Conservation (phyloP, 1,140 invertebrate genomes). For the Streblospio benedicti region DNA sequence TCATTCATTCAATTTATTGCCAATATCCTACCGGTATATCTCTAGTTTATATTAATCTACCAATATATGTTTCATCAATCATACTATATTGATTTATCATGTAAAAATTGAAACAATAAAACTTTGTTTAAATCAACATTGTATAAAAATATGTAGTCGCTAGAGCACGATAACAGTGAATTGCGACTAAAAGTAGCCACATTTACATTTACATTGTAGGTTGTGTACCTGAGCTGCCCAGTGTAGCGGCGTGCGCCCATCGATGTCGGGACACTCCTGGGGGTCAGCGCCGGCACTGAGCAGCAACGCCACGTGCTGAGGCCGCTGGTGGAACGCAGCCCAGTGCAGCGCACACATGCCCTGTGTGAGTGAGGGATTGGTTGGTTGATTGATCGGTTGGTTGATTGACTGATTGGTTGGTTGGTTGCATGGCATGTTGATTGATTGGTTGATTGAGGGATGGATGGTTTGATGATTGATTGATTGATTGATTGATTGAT, state of each 20-base stretch:
- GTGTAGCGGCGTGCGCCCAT: slow-evolving; percentile 37
- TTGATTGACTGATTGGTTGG: too few species aligned
- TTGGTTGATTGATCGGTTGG: too few species aligned
- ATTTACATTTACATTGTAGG: too few species aligned
- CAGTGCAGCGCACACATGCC: slow-evolving; percentile 41
- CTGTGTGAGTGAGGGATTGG: too few species aligned
- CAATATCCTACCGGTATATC: too few species aligned
- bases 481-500: too few species aligned
- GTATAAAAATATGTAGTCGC: not conserved
- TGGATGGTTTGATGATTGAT: too few species aligned
- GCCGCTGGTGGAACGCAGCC: slow-evolving; percentile 38
- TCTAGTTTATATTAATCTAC: too few species aligned
- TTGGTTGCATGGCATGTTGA: too few species aligned
- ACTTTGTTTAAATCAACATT: not conserved
- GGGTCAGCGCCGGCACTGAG: slow-evolving; percentile 27
- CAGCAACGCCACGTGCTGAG: slow-evolving; percentile 30
- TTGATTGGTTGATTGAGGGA: too few species aligned
- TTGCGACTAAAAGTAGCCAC: not conserved
- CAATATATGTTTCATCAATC: not conserved
- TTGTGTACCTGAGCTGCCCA: slow-evolving; percentile 37
- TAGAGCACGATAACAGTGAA: not conserved
- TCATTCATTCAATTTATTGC: too few species aligned
- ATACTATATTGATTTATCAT: not conserved
- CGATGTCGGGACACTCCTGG: slow-evolving; percentile 32
- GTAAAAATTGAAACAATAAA: not conserved